Evolutionary conservation across 2,888 invertebrate genomes (phyloP), one percentile per base, ranked within the genome.

Genomic region (Drosophila merina): DNA sequence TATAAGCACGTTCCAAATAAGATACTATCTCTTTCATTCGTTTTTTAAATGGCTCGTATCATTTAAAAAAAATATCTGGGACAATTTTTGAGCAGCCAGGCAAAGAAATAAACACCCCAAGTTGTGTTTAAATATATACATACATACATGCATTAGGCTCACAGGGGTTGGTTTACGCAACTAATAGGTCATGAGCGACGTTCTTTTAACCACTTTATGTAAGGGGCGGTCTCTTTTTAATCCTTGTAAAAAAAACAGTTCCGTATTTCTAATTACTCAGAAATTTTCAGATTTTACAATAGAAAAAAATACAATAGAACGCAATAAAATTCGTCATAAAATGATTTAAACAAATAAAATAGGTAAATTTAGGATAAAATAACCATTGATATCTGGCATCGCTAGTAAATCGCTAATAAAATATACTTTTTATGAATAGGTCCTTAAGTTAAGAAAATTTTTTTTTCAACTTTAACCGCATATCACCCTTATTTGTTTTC

Each of bases 201-300:
- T 49, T 54, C 56, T 70, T 62, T 64, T 40, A 47, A 59, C 57
- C 56, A 60, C 56, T 47, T 40, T 54, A 56, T 54, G 28, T 58
- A 60, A 52, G 57, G 60, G 73, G 51, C 69, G 69, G 64, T 54
- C 49, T 48, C 48, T 52, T 38, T 62, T 54, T 70, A 44, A 47
- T 57, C 57, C 47, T 44, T 44, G 30, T 25, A 52, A 58, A 57
- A 38, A 47, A 51, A 63, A 69, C 67, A 57, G 45, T 52, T 75
- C 74, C 64, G 73, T 51, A 56, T 76, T 77, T 52, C 69, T 83
- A 82, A 83, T 86, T 76, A 84, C 55, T 45, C 42, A 45, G 58
- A 81, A 86, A 82, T 82, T 86, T 86, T 67, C 54, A 50, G 57
- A 70, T 67, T 73, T 48, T 79, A 70, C 66, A 79, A 55, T 47